Percentiles rank a stretch among this genome's conserved stretches.
phyloP scores from a whole-genome alignment of 1,140 invertebrate species.

The Aradophagus sp. region DNA sequence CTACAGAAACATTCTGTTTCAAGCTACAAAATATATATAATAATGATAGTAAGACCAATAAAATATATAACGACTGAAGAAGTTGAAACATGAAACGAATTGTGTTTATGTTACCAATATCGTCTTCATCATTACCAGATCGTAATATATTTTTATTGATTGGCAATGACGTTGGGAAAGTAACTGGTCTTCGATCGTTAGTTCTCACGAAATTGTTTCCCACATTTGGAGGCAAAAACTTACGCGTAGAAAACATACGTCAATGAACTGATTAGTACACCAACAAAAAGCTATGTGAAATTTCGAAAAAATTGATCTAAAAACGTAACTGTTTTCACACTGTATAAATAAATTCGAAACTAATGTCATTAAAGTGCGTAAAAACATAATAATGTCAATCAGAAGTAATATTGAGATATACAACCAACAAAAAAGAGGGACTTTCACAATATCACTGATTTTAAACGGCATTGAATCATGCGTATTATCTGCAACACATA shows the following conservation, averaged over 20 bases:
- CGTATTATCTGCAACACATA: no score
- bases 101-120: background rate
- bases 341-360: constrained; percentile 15
- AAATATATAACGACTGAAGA: no score
- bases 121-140: background rate
- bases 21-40: no score
- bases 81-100: constrained; percentile 1
- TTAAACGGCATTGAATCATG: no score
- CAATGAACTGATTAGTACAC: constrained; percentile 30
- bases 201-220: constrained; percentile 32
- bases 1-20: no score
- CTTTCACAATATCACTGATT: constrained; percentile 1
- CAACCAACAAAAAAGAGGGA: background rate
- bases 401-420: constrained; percentile 4
- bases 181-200: constrained; percentile 12
- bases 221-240: constrained; percentile 21
- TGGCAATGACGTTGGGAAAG: constrained; percentile 15
- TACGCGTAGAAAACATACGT: constrained; percentile 13
- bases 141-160: background rate
- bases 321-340: constrained; percentile 27
- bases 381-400: constrained; percentile 19
- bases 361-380: constrained; percentile 29
- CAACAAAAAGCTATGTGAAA: constrained; percentile 28
- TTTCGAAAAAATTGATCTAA: constrained; percentile 10
- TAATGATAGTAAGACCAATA: no score